Conservation (phyloP, 2,797 vertebrate genomes). For the Periparus ater region DNA sequence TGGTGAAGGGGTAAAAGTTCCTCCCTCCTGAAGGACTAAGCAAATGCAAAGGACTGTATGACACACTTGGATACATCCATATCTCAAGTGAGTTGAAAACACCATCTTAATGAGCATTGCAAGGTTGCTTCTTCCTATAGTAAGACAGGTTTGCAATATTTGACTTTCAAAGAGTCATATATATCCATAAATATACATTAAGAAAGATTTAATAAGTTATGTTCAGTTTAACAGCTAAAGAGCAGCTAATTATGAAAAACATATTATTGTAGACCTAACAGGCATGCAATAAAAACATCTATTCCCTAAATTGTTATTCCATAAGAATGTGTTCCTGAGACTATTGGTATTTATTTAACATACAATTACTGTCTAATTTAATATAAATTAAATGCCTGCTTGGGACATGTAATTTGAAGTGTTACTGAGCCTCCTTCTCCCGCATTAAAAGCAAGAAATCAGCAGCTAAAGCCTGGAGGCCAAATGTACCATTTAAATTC, state of each 20-base stretch:
- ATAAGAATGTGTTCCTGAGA: constrained; percentile 68
- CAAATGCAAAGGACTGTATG: neutral
- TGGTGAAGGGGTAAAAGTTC: neutral
- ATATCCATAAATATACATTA: constrained; percentile 1
- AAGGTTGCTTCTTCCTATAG: neutral
- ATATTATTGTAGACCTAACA: constrained; percentile 58
- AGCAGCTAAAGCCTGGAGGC: constrained; percentile 62
- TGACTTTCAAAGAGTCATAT: neutral
- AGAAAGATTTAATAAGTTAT: constrained; percentile 23
- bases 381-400: constrained; percentile 76
- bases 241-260: constrained; percentile 70
- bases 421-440: constrained; percentile 61
- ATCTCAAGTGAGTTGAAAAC: neutral
- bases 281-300: constrained; percentile 68
- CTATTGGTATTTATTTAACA: constrained; percentile 73
- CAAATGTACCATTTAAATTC: constrained; percentile 69
- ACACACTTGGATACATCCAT: neutral
- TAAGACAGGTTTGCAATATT: neutral
- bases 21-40: neutral
- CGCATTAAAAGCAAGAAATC: constrained; percentile 68
- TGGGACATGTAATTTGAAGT: constrained; percentile 67
- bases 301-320: constrained; percentile 72
- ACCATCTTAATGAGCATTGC: neutral
- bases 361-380: constrained; percentile 78
- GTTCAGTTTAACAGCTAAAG: constrained; percentile 64